A percentile compares a stretch with the other conserved stretches of the same genome.
These are phyloP conservation scores for Apodemus sylvaticus DNA, from an alignment of 2,113 vertebrate genomes.

Conservation along the genomic window DNA sequence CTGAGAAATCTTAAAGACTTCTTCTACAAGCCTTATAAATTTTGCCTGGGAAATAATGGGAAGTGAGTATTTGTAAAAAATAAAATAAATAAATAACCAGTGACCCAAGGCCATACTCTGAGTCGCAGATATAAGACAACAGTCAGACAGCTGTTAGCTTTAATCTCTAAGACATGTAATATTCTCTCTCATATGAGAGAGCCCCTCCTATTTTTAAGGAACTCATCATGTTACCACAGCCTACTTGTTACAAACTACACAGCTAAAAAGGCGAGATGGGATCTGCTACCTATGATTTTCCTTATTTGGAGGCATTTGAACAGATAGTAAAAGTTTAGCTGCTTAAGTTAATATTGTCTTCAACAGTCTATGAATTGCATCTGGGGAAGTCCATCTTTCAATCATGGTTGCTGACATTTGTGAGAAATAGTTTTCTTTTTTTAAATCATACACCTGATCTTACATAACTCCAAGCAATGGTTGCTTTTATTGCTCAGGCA, in stretches of 20 bases:
- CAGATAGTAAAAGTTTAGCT: conserved; percentile 1
- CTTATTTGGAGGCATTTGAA: neutral
- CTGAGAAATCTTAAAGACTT: neutral
- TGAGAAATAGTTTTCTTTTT: conserved; percentile 20
- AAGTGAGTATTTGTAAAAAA: neutral
- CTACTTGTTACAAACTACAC: neutral
- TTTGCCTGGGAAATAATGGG: neutral
- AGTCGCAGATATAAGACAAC: neutral
- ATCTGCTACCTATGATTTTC: conserved; percentile 31
- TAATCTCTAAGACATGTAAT: conserved; percentile 24
- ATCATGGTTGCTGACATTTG: neutral
- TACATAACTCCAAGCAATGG: neutral
- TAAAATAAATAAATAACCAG: neutral
- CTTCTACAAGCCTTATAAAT: neutral
- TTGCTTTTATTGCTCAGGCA: neutral
- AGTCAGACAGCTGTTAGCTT: neutral
- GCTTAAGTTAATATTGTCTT: neutral
- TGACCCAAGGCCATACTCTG: neutral
- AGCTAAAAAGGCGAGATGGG: neutral
- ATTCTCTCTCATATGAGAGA: neutral
- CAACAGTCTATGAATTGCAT: neutral
- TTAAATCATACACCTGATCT: conserved; percentile 11
- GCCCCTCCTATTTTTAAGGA: neutral
- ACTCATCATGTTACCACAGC: conserved; percentile 1
- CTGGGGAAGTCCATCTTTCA: conserved; percentile 28